A percentile compares a stretch with the other conserved stretches of the same genome.
These are phyloP conservation scores for Perdita meconis DNA, from an alignment of 2,888 invertebrate species.

Conservation along the genomic window DNA sequence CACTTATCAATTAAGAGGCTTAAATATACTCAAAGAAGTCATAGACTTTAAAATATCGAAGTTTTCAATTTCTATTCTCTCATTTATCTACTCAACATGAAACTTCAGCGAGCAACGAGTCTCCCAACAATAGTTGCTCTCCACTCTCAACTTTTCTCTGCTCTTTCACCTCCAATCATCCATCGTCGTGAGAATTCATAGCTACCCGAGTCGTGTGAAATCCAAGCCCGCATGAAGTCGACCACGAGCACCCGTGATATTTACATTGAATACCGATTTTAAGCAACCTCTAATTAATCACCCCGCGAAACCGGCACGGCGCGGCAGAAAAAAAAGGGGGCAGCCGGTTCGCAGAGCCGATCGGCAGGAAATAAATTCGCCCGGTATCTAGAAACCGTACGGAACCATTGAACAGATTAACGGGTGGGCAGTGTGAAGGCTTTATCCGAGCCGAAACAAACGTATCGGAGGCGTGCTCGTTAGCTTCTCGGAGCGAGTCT, in stretches of 20 bases:
- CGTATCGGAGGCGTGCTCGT: conserved; percentile 45
- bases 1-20: too few species aligned
- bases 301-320: not conserved
- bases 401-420: not conserved
- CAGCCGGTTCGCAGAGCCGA: not conserved
- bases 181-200: conserved; percentile 25
- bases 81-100: conserved; percentile 13
- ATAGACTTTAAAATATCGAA: not conserved
- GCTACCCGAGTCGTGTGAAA: conserved; percentile 28
- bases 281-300: conserved; percentile 18
- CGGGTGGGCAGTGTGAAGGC: not conserved
- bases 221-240: conserved; percentile 6
- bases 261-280: conserved; percentile 33
- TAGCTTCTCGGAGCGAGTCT: conserved; percentile 46
- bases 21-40: not conserved
- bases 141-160: conserved; percentile 32
- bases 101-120: conserved; percentile 9
- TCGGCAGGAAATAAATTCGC: not conserved
- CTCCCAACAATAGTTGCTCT: conserved; percentile 29
- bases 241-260: conserved; percentile 15
- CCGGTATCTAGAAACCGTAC: not conserved
- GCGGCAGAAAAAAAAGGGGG: too few species aligned
- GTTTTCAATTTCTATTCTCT: not conserved
- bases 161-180: conserved; percentile 27
- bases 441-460: conserved; percentile 25